phyloP scores from a whole-genome alignment of 1,140 invertebrate species.

The Zophobas morio region DNA sequence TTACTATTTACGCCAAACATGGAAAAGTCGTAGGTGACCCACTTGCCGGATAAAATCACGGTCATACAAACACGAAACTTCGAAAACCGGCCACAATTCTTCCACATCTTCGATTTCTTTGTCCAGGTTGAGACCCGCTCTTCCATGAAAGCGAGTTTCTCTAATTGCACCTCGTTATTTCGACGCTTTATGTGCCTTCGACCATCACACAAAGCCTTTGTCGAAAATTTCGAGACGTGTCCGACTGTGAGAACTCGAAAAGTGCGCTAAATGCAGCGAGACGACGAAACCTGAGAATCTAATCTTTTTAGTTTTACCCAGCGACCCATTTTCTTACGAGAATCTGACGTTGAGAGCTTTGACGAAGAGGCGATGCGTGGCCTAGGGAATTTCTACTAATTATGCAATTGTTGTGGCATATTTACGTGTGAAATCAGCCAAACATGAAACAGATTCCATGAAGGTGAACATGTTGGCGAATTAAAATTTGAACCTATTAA shows the following conservation, averaged over 20 bases:
- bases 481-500: too few species aligned
- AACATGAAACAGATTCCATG: too few species aligned
- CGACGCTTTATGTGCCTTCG: background rate
- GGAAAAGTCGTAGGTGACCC: slow-evolving; percentile 1
- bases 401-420: too few species aligned
- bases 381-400: too few species aligned
- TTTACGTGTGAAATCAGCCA: too few species aligned
- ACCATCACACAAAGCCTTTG: slow-evolving; percentile 9
- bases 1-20: background rate
- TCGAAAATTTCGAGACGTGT: slow-evolving; percentile 30
- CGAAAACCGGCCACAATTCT: background rate
- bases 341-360: background rate
- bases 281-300: slow-evolving; percentile 13
- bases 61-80: background rate
- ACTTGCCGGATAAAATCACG: background rate
- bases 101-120: too few species aligned
- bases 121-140: too few species aligned
- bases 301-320: slow-evolving; percentile 24
- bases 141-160: too few species aligned
- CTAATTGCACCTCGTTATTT: background rate
- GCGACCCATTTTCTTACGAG: slow-evolving; percentile 14
- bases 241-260: slow-evolving; percentile 17
- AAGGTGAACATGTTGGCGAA: too few species aligned
- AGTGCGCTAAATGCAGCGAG: slow-evolving; percentile 9
- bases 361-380: too few species aligned